A percentile compares a stretch with the other conserved stretches of the same genome.
These are phyloP conservation scores for Andrena praecox DNA, from an alignment of 2,888 invertebrate species.

Conservation along the genomic window DNA sequence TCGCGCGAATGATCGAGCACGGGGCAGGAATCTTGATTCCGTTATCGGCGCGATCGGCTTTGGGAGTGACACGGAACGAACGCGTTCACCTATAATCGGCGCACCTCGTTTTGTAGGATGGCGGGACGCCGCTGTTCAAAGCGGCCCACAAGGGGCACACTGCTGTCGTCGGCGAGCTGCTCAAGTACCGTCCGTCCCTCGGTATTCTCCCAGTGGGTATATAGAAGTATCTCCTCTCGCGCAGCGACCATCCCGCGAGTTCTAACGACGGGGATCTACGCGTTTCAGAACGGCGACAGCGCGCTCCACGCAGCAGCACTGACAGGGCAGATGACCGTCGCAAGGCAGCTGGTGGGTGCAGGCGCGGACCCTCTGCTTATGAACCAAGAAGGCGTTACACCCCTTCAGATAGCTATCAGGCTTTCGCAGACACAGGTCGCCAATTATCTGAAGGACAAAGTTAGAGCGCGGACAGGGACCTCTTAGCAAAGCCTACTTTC, in stretches of 20 bases:
- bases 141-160: constrained; percentile 97
- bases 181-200: constrained; percentile 93
- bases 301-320: constrained; percentile 96
- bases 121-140: constrained; percentile 97
- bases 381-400: constrained; percentile 90
- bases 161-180: constrained; percentile 93
- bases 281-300: constrained; percentile 94
- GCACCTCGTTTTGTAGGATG: constrained; percentile 88
- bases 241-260: not conserved
- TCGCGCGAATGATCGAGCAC: constrained; percentile 23
- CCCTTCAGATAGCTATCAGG: constrained; percentile 88
- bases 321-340: constrained; percentile 93
- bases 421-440: constrained; percentile 86
- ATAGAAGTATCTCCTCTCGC: not conserved
- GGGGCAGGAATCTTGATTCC: constrained; percentile 13
- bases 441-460: constrained; percentile 86
- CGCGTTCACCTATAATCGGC: constrained; percentile 2
- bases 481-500: constrained; percentile 67
- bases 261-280: constrained; percentile 1
- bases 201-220: constrained; percentile 91
- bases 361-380: constrained; percentile 89
- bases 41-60: constrained; percentile 3
- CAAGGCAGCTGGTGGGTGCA: constrained; percentile 90
- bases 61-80: not conserved
- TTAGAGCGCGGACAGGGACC: constrained; percentile 77